Conservation (phyloP, 2,797 vertebrate genomes). For the Lepilemur ruficaudatus region DNA sequence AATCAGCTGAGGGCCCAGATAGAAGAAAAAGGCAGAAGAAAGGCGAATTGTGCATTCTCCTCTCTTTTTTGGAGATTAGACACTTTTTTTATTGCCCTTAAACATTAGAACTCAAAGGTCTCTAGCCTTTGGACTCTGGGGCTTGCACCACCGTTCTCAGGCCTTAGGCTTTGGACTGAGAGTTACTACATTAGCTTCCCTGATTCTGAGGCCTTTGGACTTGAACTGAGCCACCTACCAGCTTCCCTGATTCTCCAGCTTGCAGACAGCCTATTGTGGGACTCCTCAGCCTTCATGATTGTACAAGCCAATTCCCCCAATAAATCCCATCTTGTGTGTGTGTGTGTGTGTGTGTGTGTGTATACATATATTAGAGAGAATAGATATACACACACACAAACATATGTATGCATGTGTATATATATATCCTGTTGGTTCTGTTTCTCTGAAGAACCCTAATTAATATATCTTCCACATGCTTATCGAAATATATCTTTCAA, state of each 20-base stretch:
- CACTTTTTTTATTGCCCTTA: neutral
- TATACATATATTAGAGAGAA: neutral
- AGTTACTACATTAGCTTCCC: neutral
- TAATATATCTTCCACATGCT: neutral
- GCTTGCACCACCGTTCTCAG: neutral
- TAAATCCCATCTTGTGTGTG: neutral
- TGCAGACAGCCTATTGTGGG: neutral
- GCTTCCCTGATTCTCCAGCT: neutral
- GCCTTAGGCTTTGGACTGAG: neutral
- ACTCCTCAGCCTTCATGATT: neutral
- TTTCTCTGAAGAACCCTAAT: neutral
- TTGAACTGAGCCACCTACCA: neutral
- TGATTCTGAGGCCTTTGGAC: neutral
- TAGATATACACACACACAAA: no score
- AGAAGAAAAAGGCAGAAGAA: neutral
- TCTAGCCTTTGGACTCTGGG: neutral
- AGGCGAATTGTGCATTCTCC: neutral
- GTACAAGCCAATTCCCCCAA: neutral
- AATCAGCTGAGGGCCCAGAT: neutral
- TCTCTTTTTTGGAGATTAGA: neutral
- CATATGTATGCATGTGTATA: neutral
- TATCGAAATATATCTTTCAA: conserved; percentile 8
- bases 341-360: neutral
- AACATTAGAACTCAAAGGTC: neutral
- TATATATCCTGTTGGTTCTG: neutral